Conservation (phyloP, 2,888 invertebrate species). For the Pantelozetes paolii region DNA sequence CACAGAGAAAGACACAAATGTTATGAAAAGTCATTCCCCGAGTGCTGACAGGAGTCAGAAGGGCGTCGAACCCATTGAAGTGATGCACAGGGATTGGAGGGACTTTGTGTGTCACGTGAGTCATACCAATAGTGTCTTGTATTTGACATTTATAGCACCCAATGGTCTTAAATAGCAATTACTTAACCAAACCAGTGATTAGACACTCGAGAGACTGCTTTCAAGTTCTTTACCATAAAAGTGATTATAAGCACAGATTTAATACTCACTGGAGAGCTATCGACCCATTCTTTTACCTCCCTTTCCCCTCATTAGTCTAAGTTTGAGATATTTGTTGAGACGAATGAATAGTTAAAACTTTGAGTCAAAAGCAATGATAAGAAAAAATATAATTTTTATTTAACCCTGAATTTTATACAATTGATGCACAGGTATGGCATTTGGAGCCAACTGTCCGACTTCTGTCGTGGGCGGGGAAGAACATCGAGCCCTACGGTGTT, state of each 20-base stretch:
- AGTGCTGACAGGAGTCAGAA: background rate
- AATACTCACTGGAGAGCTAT: too few species aligned
- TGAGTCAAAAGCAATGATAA: too few species aligned
- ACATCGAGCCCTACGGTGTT: conserved; percentile 95
- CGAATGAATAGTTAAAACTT: too few species aligned
- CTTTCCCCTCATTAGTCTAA: too few species aligned
- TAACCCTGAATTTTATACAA: background rate
- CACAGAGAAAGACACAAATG: conserved; percentile 60
- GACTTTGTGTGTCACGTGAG: conserved; percentile 44
- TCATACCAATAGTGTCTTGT: background rate
- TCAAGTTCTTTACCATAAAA: too few species aligned
- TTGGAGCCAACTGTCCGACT: conserved; percentile 79
- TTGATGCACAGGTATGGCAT: conserved; percentile 96
- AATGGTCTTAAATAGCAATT: too few species aligned
- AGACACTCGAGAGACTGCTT: too few species aligned
- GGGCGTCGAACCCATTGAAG: conserved; percentile 5
- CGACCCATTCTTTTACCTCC: too few species aligned
- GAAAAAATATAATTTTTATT: too few species aligned
- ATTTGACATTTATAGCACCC: background rate
- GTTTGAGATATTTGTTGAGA: too few species aligned
- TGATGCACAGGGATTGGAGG: conserved; percentile 40
- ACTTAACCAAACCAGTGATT: too few species aligned
- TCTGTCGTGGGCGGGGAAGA: conserved; percentile 78
- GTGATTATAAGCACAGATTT: too few species aligned
- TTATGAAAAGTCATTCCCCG: conserved; percentile 12